phyloP scores from a whole-genome alignment of 2,888 invertebrate genomes.

The Clostera curtula region DNA sequence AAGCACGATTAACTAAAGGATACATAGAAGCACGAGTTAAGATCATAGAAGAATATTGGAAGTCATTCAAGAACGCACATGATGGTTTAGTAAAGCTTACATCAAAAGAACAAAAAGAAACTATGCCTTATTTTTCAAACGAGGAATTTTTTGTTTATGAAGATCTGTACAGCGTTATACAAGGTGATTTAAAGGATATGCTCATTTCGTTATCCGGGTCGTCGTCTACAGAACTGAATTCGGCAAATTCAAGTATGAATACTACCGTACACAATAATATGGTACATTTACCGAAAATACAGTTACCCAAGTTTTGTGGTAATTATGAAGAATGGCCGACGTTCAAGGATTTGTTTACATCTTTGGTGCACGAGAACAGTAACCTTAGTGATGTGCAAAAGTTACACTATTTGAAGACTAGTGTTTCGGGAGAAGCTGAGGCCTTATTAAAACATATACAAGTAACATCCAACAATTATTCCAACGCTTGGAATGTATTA shows the following conservation, averaged over 20 bases:
- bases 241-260: not conserved
- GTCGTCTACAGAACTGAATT: too few species aligned
- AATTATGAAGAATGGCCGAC: conserved; percentile 5
- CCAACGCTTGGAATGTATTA: conserved; percentile 2
- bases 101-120: conserved; percentile 8
- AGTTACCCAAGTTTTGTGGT: too few species aligned
- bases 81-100: conserved; percentile 9
- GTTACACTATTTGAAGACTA: conserved; percentile 6
- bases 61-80: conserved; percentile 7
- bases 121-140: conserved; percentile 11
- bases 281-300: conserved; percentile 2
- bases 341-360: conserved; percentile 4
- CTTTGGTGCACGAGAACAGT: conserved; percentile 3
- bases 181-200: conserved; percentile 2
- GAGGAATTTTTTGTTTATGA: conserved; percentile 8
- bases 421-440: conserved; percentile 3
- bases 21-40: conserved; percentile 11
- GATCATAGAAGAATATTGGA: conserved; percentile 12
- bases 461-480: conserved; percentile 3
- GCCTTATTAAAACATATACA: conserved; percentile 2
- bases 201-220: not conserved
- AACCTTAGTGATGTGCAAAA: conserved; percentile 5
- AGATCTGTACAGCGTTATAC: too few species aligned
- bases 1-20: conserved; percentile 9
- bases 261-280: not conserved